Evolutionary conservation across 2,113 vertebrate genomes (phyloP).

Genomic region (Tringa solitaria): DNA sequence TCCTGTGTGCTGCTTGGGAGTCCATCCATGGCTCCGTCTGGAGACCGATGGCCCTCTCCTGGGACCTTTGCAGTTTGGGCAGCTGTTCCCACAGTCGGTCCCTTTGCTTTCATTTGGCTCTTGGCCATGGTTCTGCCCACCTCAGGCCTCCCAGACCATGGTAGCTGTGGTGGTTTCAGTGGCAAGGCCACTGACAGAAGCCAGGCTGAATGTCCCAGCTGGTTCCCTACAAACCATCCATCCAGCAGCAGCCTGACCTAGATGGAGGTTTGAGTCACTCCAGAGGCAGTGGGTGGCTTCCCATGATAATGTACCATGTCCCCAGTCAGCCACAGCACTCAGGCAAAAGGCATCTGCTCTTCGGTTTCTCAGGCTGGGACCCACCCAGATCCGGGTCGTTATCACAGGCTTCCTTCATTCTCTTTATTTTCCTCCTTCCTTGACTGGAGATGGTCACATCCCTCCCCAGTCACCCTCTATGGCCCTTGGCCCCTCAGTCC

Average conservation of each 20-base stretch:
- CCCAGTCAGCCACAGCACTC: background rate
- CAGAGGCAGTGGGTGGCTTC: background rate
- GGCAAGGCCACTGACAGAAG: background rate
- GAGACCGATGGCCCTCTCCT: background rate
- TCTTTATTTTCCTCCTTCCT: background rate
- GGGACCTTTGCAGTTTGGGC: background rate
- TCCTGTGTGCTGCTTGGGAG: background rate
- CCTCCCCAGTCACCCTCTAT: background rate
- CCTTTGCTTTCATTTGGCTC: background rate
- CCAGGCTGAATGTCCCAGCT: background rate
- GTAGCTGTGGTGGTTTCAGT: background rate
- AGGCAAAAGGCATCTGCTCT: background rate
- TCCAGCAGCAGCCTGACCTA: no score
- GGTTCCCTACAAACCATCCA: background rate
- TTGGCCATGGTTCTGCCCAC: background rate
- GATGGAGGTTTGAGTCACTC: background rate
- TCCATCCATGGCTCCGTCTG: background rate
- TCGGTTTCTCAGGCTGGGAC: background rate
- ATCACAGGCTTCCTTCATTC: background rate
- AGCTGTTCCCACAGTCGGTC: background rate
- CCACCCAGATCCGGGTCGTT: background rate
- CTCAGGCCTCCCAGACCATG: background rate
- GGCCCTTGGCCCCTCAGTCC: no score
- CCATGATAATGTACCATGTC: fast-evolving
- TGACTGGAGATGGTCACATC: background rate